Evolutionary conservation across 1,140 invertebrate species (phyloP), one percentile per base, ranked within the genome.

Genomic region (Portunus trituberculatus): DNA sequence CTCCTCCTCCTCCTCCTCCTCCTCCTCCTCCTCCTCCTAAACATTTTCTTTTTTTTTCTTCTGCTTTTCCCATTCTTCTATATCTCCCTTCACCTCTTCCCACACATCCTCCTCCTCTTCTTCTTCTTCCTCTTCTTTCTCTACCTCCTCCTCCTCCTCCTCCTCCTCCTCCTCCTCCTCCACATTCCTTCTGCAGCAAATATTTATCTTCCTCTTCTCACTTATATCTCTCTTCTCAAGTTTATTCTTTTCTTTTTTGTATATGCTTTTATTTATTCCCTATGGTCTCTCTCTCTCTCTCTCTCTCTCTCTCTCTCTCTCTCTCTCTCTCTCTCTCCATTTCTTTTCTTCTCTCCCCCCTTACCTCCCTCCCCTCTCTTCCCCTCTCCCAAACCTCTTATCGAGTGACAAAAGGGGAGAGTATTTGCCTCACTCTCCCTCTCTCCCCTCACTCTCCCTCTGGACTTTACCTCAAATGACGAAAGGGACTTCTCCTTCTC

Each of bases 151-250:
- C 39, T 12, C 88, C 28, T 52, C 25, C 32, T 46, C 32, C 88
- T 46, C 88, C 88, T 90, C 39, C 39, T 52, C 88, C 88, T 46
- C 32, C 46, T n/a, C 88, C 39, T 48, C 20, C n/a, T 46, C 39
- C 16, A 25, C 45, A 28, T 28, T 28, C 88, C 46, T 52, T 4
- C 31, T 89, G 0, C 32, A 20, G 4, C 32, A 8, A 28, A 28
- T 45, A 29, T n/a, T 48, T 32, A 25, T 90, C 31, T n/a, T 25
- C 46, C 45, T 28, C 46, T 29, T 59, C 28, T 28, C 28, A 31
- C 45, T 48, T 20, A 25, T 52, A 45, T 52, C 28, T 45, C 89
- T 91, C 14, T 14, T 52, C 32, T 20, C 25, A 39, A 20, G 25
- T 29, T n/a, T 32, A 25, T 29, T 45, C 84, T 32, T 4, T 16